A percentile compares a stretch with the other conserved stretches of the same genome.
These are phyloP conservation scores for Peromyscus attwateri DNA, from an alignment of 2,797 vertebrate genomes.

Conservation along the genomic window DNA sequence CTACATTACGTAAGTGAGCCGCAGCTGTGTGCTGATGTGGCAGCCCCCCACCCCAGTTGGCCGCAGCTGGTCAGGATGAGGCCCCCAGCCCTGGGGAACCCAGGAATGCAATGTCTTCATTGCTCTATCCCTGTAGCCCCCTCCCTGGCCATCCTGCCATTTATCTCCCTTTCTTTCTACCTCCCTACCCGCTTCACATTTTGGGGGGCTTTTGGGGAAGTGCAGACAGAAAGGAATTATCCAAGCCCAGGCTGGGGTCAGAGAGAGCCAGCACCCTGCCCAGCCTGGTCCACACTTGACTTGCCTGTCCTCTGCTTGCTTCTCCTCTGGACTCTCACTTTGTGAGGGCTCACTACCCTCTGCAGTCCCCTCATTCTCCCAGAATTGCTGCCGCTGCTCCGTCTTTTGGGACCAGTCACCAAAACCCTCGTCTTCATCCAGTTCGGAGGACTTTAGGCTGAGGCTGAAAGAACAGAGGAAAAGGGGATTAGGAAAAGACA, in stretches of 20 bases:
- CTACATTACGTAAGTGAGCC: slow-evolving; percentile 67
- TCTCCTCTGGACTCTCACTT: neutral
- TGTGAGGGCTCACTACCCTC: neutral
- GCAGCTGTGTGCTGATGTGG: slow-evolving; percentile 77
- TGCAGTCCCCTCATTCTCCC: slow-evolving; percentile 80
- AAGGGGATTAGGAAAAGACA: neutral
- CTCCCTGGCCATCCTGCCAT: neutral
- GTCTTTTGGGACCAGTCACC: slow-evolving; percentile 94
- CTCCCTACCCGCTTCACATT: neutral
- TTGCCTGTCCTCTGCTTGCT: slow-evolving; percentile 34
- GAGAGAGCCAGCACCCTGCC: too few species aligned
- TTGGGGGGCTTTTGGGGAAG: neutral
- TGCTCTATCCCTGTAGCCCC: slow-evolving; percentile 26
- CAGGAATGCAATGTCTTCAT: slow-evolving; percentile 59
- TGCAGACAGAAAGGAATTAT: neutral
- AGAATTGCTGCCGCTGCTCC: slow-evolving; percentile 88
- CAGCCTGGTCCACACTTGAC: slow-evolving; percentile 23
- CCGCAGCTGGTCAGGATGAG: slow-evolving; percentile 76
- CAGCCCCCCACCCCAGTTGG: slow-evolving; percentile 31
- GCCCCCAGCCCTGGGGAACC: slow-evolving; percentile 79
- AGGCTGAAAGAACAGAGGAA: slow-evolving; percentile 81
- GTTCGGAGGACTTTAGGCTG: slow-evolving; percentile 89
- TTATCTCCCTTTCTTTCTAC: slow-evolving; percentile 59
- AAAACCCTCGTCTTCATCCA: slow-evolving; percentile 96
- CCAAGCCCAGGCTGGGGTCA: neutral